Evolutionary conservation across 2,888 invertebrate species (phyloP), one percentile per base, ranked within the genome.

Genomic region (Danaus chrysippus): DNA sequence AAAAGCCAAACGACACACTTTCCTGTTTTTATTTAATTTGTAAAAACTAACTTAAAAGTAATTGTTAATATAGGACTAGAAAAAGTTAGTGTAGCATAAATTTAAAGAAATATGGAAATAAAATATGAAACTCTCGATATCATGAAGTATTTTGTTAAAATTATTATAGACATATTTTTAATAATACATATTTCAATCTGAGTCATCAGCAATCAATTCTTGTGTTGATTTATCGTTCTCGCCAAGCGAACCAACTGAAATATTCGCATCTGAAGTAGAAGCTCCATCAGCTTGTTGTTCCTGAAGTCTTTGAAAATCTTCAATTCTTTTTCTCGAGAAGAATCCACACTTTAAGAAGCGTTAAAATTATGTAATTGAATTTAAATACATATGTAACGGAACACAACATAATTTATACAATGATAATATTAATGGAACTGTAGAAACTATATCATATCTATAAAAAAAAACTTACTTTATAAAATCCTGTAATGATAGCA

Each of bases 401-500:
- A 6, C 23, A 34, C 8, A 34, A 3, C 6, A 34, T 34, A 34
- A 6, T 34, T 34, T 34, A 5, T 5, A 34, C 23, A 34, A 34
- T 34, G 23, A 34, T 34, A 3, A 34, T 3, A 5, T 34, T 6
- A 34, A 5, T 34, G 23, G 23, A 34, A 1, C 23, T 34, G 23
- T 34, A 34, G 23, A 34, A 34, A 34, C 23, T 34, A 34, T 34
- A 6, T 34, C 6, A 34, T 34, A 6, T 3, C 3, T 3, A 60
- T 54, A 11, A 15, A 13, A 13, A 42, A n/a, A 17, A 41, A 63
- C 72, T 75, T 73, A 90, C 91, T 74, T 78, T 88, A 61, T 87
- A 79, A 55, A 90, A 68, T 9, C 72, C 73, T 42, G 76, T 77
- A 1, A 83, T 73, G 9, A 90, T 80, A 3, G 75, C 66, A 19